phyloP scores from a whole-genome alignment of 2,113 vertebrate genomes.

The Ondatra zibethicus region DNA sequence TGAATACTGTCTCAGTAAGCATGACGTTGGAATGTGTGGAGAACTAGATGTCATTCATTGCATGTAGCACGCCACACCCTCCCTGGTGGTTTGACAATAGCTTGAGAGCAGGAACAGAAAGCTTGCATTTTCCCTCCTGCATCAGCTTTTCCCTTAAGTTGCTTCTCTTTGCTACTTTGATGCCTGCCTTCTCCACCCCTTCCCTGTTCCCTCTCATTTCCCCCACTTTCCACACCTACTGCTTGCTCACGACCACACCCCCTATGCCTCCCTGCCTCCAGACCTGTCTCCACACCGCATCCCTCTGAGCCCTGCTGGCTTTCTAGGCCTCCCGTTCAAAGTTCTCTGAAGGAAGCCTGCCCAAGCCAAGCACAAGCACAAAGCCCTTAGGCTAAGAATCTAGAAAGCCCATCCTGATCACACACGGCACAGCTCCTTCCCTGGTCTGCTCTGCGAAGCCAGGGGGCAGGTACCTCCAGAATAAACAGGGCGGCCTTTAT shows the following conservation, averaged over 20 bases:
- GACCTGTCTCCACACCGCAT: not conserved
- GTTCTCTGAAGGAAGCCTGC: not conserved
- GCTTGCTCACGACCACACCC: not conserved
- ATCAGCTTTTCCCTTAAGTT: not conserved
- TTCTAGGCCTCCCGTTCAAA: not conserved
- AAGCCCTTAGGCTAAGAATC: not conserved
- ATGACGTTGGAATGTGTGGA: not conserved
- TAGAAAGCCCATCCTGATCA: not conserved
- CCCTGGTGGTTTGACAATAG: not conserved
- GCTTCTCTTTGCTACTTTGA: not conserved
- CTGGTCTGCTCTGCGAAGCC: not conserved
- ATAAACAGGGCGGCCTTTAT: not conserved
- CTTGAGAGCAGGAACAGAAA: not conserved
- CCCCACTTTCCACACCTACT: not conserved
- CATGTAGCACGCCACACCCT: not conserved
- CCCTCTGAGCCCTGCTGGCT: not conserved
- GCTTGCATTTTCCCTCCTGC: not conserved
- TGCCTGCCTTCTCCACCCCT: not conserved
- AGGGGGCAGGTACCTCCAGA: not conserved
- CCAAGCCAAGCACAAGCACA: not conserved
- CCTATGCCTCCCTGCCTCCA: not conserved
- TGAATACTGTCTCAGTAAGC: not conserved
- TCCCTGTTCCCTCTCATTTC: not conserved
- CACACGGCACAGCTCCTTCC: not conserved
- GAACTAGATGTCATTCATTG: not conserved